Base-by-base conservation (phyloP, 2,797 vertebrate genomes). In the Anomalospiza imberbis region DNA sequence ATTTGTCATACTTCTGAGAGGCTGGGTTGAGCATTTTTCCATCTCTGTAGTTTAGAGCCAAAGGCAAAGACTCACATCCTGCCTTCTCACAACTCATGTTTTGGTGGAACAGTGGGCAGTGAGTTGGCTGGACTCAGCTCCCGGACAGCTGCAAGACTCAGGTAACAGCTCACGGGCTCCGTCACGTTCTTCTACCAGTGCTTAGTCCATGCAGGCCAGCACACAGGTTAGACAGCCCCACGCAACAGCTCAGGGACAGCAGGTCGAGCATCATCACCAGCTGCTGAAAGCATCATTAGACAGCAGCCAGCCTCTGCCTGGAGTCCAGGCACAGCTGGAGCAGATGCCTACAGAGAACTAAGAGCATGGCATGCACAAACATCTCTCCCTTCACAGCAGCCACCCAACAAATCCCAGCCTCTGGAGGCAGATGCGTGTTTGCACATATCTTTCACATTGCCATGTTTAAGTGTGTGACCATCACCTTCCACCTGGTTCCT, bases 381-480 rank as follows among this genome's bases (percentile, higher is more conserved):
- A 76, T 10, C 45, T 28, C 54, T 78, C 45, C 70, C 44, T 70
- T 40, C 60, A 20, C 48, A 66, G 68, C 7, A 80, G 50, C 67
- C 20, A 89, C 54, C 74, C 66, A 63, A 1, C 1, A 4, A 31
- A 45, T 2, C 54, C 51, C 75, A 53, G 40, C 38, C 31, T 44
- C 57, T 29, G 36, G 11, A 58, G 34, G 26, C 74, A 83, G 36
- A 4, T 4, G 8, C 8, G 28, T 21, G 24, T 25, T 44, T 78
- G 45, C 36, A 48, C 1, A 0, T 5, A 3, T 7, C 18, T 45
- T 18, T 42, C 62, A 38, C 1, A 38, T 0, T 20, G 53, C 70
- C 47, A 6, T 1, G 29, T 36, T 13, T 29, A 0, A 0, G 17
- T 5, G 12, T 31, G n/a, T 1, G n/a, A 71, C 34, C 55, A 26